Evolutionary conservation across 2,888 invertebrate genomes (phyloP).

Genomic region (Heliothis peltigera): DNA sequence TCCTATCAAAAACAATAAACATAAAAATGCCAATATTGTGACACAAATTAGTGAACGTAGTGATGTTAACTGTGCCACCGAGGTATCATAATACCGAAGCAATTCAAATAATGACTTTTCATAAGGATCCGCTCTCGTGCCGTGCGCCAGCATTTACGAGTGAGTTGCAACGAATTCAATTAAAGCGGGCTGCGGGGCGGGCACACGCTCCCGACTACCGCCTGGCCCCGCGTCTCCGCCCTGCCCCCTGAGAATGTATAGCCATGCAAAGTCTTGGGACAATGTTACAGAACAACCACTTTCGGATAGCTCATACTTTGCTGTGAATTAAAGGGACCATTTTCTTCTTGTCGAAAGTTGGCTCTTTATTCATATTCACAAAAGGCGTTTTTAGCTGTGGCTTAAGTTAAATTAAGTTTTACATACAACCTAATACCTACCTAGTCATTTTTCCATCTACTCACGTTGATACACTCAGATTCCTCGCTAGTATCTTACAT

Average conservation of each 20-base stretch:
- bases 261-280: constrained; percentile 29
- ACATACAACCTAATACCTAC: too few species aligned
- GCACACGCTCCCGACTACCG: constrained; percentile 8
- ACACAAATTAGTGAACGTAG: background rate
- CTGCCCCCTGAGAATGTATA: constrained; percentile 20
- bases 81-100: background rate
- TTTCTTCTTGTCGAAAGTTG: too few species aligned
- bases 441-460: too few species aligned
- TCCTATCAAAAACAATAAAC: background rate
- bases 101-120: background rate
- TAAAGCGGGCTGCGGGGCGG: constrained; percentile 61
- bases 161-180: constrained; percentile 69
- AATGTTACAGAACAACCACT: constrained; percentile 21
- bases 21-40: background rate
- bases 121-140: background rate
- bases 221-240: background rate
- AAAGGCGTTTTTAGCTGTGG: too few species aligned
- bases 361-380: too few species aligned
- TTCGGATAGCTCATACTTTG: background rate
- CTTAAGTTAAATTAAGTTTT: too few species aligned
- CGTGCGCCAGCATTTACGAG: constrained; percentile 52
- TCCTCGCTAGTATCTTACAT: too few species aligned
- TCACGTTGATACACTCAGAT: too few species aligned
- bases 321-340: background rate
- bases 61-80: background rate